Conservation (phyloP, 2,888 invertebrate genomes). For the Augiades crinisus region DNA sequence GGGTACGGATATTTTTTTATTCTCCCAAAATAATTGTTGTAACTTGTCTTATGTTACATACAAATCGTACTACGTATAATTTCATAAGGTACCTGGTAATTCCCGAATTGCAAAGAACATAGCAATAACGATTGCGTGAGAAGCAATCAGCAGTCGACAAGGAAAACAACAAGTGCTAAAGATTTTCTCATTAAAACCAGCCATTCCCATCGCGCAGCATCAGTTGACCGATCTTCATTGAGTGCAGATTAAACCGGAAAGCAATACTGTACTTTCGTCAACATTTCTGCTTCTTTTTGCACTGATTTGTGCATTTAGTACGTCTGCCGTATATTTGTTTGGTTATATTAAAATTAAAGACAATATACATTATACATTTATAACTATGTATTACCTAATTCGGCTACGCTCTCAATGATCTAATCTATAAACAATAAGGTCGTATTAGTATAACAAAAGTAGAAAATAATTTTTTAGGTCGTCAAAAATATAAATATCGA, state of each 20-base stretch:
- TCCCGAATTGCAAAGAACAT: slow-evolving; percentile 16
- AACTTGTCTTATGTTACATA: too few relatives aligned
- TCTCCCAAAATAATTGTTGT: too few relatives aligned
- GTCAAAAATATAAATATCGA: neutral
- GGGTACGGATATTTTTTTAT: too few relatives aligned
- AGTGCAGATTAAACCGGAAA: slow-evolving; percentile 32
- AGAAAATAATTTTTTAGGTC: neutral
- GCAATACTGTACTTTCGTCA: slow-evolving; percentile 30
- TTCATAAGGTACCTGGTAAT: slow-evolving; percentile 1
- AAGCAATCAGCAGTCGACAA: slow-evolving; percentile 26
- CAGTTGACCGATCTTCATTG: slow-evolving; percentile 32
- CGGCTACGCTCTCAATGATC: too few relatives aligned
- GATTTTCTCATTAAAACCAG: slow-evolving; percentile 31
- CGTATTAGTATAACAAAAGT: too few relatives aligned
- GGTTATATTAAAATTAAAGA: too few relatives aligned
- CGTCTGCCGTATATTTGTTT: too few relatives aligned
- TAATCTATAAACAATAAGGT: too few relatives aligned
- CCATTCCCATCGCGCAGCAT: slow-evolving; percentile 31
- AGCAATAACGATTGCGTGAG: slow-evolving; percentile 26
- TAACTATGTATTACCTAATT: too few relatives aligned
- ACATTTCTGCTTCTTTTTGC: slow-evolving; percentile 17
- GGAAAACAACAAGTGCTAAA: slow-evolving; percentile 26
- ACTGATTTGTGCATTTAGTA: slow-evolving; percentile 17
- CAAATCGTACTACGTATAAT: too few relatives aligned
- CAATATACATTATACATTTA: too few relatives aligned